Percentiles rank a stretch among this genome's conserved stretches.
Conservation (phyloP, 2,113 vertebrate species). For the Rhinolophus ferrumequinum region DNA sequence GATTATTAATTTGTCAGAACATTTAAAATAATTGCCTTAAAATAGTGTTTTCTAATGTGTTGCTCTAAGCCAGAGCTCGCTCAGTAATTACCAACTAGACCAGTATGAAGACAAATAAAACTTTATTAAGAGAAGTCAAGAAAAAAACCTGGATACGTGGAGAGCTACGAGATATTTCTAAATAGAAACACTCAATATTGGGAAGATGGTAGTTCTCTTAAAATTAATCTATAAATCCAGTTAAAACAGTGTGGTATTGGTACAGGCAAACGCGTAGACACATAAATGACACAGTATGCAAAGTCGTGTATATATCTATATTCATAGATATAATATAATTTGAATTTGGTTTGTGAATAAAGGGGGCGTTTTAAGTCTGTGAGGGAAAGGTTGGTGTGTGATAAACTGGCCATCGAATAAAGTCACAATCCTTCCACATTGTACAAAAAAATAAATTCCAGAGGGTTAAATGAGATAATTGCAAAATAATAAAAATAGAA, state of each 20-base stretch:
- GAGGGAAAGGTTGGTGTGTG: not conserved
- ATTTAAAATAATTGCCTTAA: constrained; percentile 11
- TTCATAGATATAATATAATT: not conserved
- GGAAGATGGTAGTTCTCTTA: not conserved
- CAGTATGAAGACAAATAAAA: not conserved
- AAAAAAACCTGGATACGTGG: not conserved
- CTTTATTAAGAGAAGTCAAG: not conserved
- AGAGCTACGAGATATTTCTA: accelerated
- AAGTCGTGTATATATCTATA: accelerated
- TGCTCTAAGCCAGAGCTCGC: not conserved
- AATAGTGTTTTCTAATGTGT: not conserved
- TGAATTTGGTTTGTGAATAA: not conserved
- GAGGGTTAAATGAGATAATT: not conserved
- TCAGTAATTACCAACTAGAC: not conserved
- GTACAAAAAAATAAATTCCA: not conserved
- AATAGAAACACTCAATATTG: not conserved
- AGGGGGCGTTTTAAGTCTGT: not conserved
- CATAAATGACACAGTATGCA: not conserved
- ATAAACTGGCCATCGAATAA: too few species aligned
- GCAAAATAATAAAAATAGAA: not conserved
- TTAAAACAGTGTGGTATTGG: not conserved
- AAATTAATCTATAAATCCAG: not conserved
- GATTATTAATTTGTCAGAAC: constrained; percentile 39
- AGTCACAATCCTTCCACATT: not conserved
- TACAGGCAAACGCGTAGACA: not conserved